Evolutionary conservation across 2,888 invertebrate genomes (phyloP), one percentile per base, ranked within the genome.

Genomic region (Trichopria drosophilae): DNA sequence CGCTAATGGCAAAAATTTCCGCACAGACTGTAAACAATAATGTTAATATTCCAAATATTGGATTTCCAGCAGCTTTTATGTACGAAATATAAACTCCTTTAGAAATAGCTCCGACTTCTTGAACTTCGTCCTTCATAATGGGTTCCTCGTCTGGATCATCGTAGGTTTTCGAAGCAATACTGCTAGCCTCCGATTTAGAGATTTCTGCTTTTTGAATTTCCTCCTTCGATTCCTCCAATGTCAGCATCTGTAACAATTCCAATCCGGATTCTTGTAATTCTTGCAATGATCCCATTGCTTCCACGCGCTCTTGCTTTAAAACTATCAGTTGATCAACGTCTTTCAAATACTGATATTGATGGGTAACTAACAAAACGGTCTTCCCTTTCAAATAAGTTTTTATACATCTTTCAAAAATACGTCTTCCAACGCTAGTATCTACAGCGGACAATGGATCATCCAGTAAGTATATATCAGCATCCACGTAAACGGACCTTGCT

Each of bases 331-430:
- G 82, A 68, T 87, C 85, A 2, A 84, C 86, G 28, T 81, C 78
- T 62, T 83, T 84, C 6, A 88, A 77, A 61, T 88, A 90, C 71
- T 93, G 92, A 41, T 91, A 74, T 69, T 93, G 93, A 78, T 93
- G 63, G 4, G 63, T 63, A 6, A 63, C 53, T 4, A 63, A 29
- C 6, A 63, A 10, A 6, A 61, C 56, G 1, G 60, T 60, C n/a
- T 57, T 62, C 2, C 20, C 50, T 40, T 53, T 51, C 1, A 62
- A 52, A 18, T 53, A 62, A 1, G 16, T 19, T 5, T 23, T 52
- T 10, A 63, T 59, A 31, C 63, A 63, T 1, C 62, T 48, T 6
- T 63, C 57, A 71, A 87, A 87, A 29, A 89, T 79, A 61, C 84
- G 83, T 61, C 82, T 81, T 1, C 86, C 84, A 3, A 88, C 87